These are phyloP conservation scores for Nicator chloris DNA, from an alignment of 2,113 vertebrate genomes.

Conservation along the genomic window DNA sequence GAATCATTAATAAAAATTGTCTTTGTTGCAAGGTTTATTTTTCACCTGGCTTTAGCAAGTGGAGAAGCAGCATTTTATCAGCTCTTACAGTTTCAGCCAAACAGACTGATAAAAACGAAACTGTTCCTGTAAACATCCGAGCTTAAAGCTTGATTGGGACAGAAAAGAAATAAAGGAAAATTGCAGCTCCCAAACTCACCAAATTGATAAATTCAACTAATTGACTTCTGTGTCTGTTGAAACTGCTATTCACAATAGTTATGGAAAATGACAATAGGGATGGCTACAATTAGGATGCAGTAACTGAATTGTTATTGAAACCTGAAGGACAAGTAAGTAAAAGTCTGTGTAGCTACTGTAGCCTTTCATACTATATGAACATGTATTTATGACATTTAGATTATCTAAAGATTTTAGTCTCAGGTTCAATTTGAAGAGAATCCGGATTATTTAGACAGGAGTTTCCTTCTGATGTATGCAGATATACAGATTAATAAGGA, in stretches of 20 bases:
- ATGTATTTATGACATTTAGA: background rate
- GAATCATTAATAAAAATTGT: conserved; percentile 44
- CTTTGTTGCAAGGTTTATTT: conserved; percentile 28
- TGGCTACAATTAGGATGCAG: background rate
- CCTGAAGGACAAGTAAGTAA: background rate
- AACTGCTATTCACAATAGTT: background rate
- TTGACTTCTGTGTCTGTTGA: background rate
- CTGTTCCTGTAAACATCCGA: background rate
- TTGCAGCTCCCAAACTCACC: background rate
- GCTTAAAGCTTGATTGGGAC: background rate
- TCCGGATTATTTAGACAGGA: background rate
- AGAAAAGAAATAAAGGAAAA: background rate
- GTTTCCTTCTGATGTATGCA: background rate
- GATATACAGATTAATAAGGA: background rate
- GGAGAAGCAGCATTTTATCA: conserved; percentile 24
- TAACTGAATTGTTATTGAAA: background rate
- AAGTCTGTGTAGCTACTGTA: background rate
- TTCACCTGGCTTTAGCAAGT: conserved; percentile 24
- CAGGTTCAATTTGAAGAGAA: background rate
- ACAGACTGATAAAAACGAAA: conserved; percentile 43
- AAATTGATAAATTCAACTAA: background rate
- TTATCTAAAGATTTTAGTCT: background rate
- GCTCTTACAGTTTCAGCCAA: conserved; percentile 30
- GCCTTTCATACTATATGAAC: background rate
- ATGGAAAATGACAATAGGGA: background rate